Conservation (phyloP, 2,113 vertebrate genomes). For the Sturnira hondurensis region DNA sequence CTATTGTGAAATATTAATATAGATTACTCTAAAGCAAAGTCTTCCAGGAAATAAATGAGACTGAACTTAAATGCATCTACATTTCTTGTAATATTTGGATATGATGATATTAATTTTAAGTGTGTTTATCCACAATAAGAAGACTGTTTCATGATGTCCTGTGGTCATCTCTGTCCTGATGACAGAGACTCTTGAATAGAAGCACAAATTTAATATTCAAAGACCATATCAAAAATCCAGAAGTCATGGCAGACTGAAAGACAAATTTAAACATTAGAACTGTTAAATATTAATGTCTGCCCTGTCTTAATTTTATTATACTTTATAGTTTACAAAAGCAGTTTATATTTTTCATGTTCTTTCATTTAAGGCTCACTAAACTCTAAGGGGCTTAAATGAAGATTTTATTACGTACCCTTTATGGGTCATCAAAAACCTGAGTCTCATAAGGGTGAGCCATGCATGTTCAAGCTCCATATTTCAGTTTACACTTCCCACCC, state of each 20-base stretch:
- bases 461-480: neutral
- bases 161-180: neutral
- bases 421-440: neutral
- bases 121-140: neutral
- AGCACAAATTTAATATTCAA: conserved; percentile 11
- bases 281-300: conserved; percentile 10
- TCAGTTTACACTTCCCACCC: neutral
- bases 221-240: neutral
- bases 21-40: neutral
- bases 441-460: neutral
- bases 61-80: neutral
- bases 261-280: neutral
- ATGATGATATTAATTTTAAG: neutral
- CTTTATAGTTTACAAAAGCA: neutral
- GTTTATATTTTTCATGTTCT: neutral
- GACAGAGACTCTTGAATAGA: neutral
- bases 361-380: conserved; percentile 6
- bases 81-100: conserved; percentile 31
- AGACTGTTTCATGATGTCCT: neutral
- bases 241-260: neutral
- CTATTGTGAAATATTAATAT: neutral
- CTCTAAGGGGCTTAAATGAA: neutral
- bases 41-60: conserved; percentile 21
- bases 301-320: neutral
- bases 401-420: neutral